Evolutionary conservation across 1,140 invertebrate genomes (phyloP).

Genomic region (Aphis craccivora): DNA sequence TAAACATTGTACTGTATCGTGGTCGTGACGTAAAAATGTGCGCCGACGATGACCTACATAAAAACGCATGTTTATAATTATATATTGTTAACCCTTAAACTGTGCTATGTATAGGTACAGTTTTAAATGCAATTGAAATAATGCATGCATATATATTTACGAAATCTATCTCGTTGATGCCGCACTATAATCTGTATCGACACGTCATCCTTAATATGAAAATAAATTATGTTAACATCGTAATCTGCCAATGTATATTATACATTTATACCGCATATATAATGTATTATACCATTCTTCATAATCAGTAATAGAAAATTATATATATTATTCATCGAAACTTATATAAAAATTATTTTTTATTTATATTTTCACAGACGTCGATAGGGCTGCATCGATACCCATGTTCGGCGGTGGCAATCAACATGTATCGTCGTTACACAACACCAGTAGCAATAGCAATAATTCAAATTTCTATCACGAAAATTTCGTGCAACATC

Average conservation of each 20-base stretch:
- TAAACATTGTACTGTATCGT: slow-evolving; percentile 23
- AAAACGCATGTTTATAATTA: not conserved
- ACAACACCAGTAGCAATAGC: not conserved
- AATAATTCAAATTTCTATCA: not conserved
- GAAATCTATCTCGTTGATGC: no score
- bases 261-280: not conserved
- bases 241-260: not conserved
- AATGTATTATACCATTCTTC: not conserved
- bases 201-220: not conserved
- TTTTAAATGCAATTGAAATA: not conserved
- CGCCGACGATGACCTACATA: slow-evolving; percentile 30
- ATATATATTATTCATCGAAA: not conserved
- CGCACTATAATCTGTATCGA: not conserved
- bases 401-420: slow-evolving; percentile 19
- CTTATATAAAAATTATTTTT: not conserved
- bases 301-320: not conserved
- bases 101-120: not conserved
- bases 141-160: not conserved
- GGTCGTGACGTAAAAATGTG: slow-evolving; percentile 13
- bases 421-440: not conserved
- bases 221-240: not conserved
- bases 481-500: not conserved
- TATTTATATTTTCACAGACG: not conserved
- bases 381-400: not conserved
- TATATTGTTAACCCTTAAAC: not conserved